phyloP scores from a whole-genome alignment of 1,140 invertebrate genomes.

The Chlorops oryzae region DNA sequence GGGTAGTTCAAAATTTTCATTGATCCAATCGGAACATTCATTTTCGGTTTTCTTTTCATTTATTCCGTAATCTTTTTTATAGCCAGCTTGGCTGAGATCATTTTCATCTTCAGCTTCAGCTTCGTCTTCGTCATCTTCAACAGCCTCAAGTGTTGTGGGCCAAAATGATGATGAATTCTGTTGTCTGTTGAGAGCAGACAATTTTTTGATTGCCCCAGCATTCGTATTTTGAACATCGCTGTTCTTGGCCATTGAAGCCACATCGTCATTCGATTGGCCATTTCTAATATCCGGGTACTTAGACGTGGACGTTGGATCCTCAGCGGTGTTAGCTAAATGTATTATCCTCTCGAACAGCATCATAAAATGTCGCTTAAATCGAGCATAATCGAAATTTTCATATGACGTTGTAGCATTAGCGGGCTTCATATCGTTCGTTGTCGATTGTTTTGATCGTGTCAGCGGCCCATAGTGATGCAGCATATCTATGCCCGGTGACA shows the following conservation, averaged over 20 bases:
- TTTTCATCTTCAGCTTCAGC: conserved; percentile 41
- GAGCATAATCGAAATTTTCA: conserved; percentile 30
- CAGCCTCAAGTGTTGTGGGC: conserved; percentile 32
- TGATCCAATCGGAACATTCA: conserved; percentile 36
- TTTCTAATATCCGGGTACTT: neutral
- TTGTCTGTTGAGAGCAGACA: neutral
- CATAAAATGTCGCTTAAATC: conserved; percentile 37
- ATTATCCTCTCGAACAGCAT: conserved; percentile 38
- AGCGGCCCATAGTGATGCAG: conserved; percentile 43
- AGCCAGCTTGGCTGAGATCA: conserved; percentile 35
- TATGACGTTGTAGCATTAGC: conserved; percentile 9
- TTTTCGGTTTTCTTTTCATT: conserved; percentile 12
- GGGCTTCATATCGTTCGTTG: conserved; percentile 18
- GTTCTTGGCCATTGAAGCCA: neutral
- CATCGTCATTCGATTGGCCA: neutral
- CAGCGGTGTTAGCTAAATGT: conserved; percentile 22
- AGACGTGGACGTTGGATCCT: neutral
- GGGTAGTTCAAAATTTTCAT: conserved; percentile 41
- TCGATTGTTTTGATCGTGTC: conserved; percentile 32
- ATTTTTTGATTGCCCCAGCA: conserved; percentile 16
- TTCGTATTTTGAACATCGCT: conserved; percentile 14
- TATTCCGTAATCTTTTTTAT: conserved; percentile 35
- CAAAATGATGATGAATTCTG: conserved; percentile 15
- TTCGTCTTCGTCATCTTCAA: conserved; percentile 35
- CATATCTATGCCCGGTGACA: conserved; percentile 44